Evolutionary conservation across 2,797 vertebrate genomes (phyloP).

Genomic region (Simalia tracyae): DNA sequence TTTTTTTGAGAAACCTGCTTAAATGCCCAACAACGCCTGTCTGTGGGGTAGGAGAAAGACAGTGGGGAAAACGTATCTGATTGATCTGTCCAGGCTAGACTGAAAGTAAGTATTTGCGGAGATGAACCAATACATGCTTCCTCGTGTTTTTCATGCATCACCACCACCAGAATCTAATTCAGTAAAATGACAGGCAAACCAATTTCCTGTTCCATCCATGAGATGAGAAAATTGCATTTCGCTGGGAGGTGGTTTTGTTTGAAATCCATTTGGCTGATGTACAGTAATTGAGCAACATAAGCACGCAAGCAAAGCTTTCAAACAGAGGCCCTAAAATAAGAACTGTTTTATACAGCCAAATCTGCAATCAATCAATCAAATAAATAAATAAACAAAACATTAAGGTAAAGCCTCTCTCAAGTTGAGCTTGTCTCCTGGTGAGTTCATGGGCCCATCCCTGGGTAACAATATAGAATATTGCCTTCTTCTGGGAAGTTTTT

Average conservation of each 20-base stretch:
- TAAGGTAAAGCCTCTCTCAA: neutral
- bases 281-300: constrained; percentile 1
- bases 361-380: neutral
- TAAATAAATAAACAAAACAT: neutral
- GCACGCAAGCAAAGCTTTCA: neutral
- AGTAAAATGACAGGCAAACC: constrained; percentile 4
- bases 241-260: constrained; percentile 1
- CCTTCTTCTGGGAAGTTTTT: neutral
- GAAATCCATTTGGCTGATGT: constrained; percentile 15
- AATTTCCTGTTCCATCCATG: constrained; percentile 26
- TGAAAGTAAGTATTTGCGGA: neutral
- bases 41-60: neutral
- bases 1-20: neutral
- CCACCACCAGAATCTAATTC: neutral
- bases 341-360: neutral
- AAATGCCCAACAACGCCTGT: neutral
- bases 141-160: neutral
- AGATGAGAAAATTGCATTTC: constrained; percentile 5
- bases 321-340: neutral
- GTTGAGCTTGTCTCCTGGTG: neutral
- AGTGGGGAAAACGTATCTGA: no score
- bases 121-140: neutral
- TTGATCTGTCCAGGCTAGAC: neutral
- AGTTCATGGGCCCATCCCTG: neutral
- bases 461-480: neutral